Base-by-base conservation (phyloP, 1,140 invertebrate species). In the Lepidotrigona ventralis region DNA sequence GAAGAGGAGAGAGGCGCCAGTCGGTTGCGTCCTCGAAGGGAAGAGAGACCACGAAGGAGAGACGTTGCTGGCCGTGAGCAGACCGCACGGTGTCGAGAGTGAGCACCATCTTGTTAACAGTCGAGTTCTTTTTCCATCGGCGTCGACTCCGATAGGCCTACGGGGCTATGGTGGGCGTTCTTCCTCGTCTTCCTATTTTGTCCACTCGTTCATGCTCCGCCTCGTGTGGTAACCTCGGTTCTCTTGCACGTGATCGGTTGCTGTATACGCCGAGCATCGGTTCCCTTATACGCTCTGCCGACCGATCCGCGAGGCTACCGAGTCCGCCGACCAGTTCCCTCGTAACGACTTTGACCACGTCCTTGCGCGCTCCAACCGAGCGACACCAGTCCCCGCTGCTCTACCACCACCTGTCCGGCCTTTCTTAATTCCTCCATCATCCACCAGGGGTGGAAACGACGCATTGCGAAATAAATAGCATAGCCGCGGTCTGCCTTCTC, bases 21-120 rank as follows among this genome's bases (percentile, higher is more conserved):
- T 88, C 86, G 87, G 90, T 90, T 90, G 90, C 90, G 88, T 90
- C 88, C 79, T 88, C 83, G 86, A 63, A 71, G 78, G 86, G 87
- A 84, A 87, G 73, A 74, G 79, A 87, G 75, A 78, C 77, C 79
- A 85, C 83, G 76, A 80, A 58, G 53, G 53, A 70, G 89, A 85
- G 76, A 81, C 80, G 79, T 78, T 85, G 81, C 78, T 80, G 73
- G 21, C 74, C 66, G 86, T 88, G 81, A 81, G 75, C 89, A 86
- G 14, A 23, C 51, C 3, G 39, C 88, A 86, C 88, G 90, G 87
- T 90, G 87, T 89, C 89, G 89, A 83, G 89, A 90, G 86, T 90
- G 89, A 92, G 90, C 92, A 93, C 93, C 93, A 94, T 94, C 93
- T 94, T 94, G 93, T 93, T 94, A 93, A 93, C 92, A 92, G 93